Percentiles rank a stretch among this genome's conserved stretches.
These are phyloP conservation scores for Mythimna impura DNA, from an alignment of 2,888 invertebrate genomes.

Conservation along the genomic window DNA sequence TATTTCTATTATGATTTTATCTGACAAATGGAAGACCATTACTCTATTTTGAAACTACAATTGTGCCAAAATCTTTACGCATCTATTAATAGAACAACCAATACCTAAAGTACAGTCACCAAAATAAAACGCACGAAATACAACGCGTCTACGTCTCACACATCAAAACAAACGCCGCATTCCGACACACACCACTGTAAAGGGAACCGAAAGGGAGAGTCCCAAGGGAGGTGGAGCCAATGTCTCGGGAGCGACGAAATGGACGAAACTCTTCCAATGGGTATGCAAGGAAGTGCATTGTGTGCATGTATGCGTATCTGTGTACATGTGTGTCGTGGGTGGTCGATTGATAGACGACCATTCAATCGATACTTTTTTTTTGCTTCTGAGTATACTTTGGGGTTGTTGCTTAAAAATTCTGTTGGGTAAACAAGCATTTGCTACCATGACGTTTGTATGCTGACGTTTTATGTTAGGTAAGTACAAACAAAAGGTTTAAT, in stretches of 20 bases:
- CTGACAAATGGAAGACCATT: neutral
- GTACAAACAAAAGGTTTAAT: constrained; percentile 31
- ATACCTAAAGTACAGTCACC: constrained; percentile 69
- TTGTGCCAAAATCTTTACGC: constrained; percentile 40
- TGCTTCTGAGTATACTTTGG: constrained; percentile 41
- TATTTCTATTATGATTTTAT: neutral
- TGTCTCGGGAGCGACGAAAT: constrained; percentile 86
- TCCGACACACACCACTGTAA: constrained; percentile 70
- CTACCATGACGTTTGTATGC: constrained; percentile 21
- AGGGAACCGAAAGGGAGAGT: constrained; percentile 86
- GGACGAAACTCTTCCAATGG: constrained; percentile 86
- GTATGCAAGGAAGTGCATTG: constrained; percentile 88
- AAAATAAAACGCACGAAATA: constrained; percentile 79
- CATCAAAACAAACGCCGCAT: constrained; percentile 68
- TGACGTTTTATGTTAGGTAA: neutral
- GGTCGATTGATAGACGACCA: constrained; percentile 73
- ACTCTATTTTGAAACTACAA: constrained; percentile 31
- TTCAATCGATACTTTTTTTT: constrained; percentile 72
- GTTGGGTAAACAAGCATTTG: constrained; percentile 47
- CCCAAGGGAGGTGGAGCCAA: constrained; percentile 89
- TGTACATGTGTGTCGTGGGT: constrained; percentile 72
- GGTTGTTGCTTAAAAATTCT: constrained; percentile 51
- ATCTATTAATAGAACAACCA: constrained; percentile 63
- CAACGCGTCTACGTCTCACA: constrained; percentile 73
- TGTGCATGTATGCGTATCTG: constrained; percentile 67